Conservation (phyloP, 1,140 invertebrate genomes). For the Bradynema listronoti region DNA sequence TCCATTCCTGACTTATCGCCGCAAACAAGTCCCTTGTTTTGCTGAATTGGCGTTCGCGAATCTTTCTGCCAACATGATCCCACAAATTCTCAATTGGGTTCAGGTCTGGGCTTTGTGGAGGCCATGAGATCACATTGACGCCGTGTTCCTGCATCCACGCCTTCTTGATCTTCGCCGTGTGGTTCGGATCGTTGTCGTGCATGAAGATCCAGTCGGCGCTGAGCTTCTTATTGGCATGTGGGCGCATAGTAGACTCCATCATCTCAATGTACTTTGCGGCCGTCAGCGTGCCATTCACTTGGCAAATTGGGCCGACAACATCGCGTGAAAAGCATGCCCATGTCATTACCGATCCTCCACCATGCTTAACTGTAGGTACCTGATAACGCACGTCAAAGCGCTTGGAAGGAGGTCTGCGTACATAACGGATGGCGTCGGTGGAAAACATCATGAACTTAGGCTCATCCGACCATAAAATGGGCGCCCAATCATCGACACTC, state of each 20-base stretch:
- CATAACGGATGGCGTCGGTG: constrained; percentile 18
- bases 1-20: constrained; percentile 4
- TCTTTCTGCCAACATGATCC: constrained; percentile 10
- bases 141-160: constrained; percentile 24
- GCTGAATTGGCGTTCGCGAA: background rate
- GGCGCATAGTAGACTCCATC: constrained; percentile 6
- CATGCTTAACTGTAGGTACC: constrained; percentile 58
- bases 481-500: constrained; percentile 27
- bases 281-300: constrained; percentile 57
- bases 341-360: constrained; percentile 52
- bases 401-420: constrained; percentile 27
- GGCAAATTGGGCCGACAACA: constrained; percentile 48
- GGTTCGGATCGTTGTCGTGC: constrained; percentile 23
- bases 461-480: constrained; percentile 42
- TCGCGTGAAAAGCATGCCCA: constrained; percentile 56
- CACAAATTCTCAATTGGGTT: constrained; percentile 46
- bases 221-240: background rate
- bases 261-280: constrained; percentile 15
- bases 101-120: constrained; percentile 34
- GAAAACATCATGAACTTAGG: constrained; percentile 35
- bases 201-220: constrained; percentile 16
- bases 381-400: constrained; percentile 32
- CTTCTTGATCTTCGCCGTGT: background rate
- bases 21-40: constrained; percentile 4
- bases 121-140: constrained; percentile 33